These are phyloP conservation scores for Bicyclus anynana DNA, from an alignment of 1,140 invertebrate genomes.

Conservation along the genomic window DNA sequence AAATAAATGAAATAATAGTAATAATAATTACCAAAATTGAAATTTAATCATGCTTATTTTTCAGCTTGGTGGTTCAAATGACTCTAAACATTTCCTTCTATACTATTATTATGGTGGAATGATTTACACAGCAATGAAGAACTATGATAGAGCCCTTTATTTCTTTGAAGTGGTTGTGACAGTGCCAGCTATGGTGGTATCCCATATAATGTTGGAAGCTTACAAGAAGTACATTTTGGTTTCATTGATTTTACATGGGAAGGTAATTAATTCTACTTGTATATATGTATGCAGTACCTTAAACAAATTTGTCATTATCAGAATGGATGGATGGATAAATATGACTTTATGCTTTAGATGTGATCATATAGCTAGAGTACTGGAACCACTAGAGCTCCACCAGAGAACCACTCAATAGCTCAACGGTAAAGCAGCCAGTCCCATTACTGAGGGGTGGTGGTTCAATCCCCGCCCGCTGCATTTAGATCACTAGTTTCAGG, in stretches of 20 bases:
- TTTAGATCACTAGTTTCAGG: no score
- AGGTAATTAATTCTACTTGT: constrained; percentile 74
- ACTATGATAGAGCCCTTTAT: constrained; percentile 94
- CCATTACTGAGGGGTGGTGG: no score
- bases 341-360: no score
- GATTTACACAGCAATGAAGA: constrained; percentile 95
- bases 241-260: constrained; percentile 93
- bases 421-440: no score
- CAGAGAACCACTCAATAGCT: no score
- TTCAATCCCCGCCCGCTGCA: no score
- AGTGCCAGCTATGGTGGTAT: constrained; percentile 94
- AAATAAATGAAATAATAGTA: no score
- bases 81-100: constrained; percentile 94
- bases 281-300: no score
- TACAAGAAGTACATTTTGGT: constrained; percentile 98
- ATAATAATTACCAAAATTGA: neutral
- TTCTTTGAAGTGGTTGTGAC: constrained; percentile 97
- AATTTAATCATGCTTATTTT: constrained; percentile 25
- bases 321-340: no score
- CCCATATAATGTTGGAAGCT: constrained; percentile 97
- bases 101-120: constrained; percentile 99
- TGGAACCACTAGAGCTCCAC: no score
- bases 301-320: no score
- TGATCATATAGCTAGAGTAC: no score
- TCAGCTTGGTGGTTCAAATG: constrained; percentile 87